These are phyloP conservation scores for Enteromius paludinosus DNA, from an alignment of 2,797 vertebrate genomes.

Conservation along the genomic window DNA sequence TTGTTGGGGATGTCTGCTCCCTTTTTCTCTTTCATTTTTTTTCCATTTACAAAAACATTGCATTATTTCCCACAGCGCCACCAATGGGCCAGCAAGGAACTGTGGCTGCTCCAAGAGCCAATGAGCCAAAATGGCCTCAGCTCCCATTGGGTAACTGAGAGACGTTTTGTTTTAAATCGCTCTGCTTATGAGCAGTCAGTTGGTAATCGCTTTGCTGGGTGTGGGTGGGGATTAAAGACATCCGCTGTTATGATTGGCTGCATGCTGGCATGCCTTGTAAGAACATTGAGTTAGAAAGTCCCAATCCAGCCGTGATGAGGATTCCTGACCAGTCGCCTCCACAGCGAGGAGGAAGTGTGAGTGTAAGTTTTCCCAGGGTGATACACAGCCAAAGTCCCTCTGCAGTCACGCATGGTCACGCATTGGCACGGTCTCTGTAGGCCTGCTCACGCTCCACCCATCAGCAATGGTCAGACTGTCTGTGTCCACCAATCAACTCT, in stretches of 20 bases:
- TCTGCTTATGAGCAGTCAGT: constrained; percentile 62
- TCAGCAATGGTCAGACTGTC: constrained; percentile 14
- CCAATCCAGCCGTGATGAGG: constrained; percentile 48
- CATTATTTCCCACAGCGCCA: constrained; percentile 74
- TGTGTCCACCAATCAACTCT: constrained; percentile 26
- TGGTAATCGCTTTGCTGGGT: constrained; percentile 65
- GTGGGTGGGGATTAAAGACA: constrained; percentile 47
- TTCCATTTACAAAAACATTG: constrained; percentile 44
- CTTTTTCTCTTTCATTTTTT: constrained; percentile 32
- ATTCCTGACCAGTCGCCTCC: constrained; percentile 35
- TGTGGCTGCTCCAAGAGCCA: constrained; percentile 57
- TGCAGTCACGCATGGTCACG: constrained; percentile 59
- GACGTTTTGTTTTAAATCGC: constrained; percentile 52
- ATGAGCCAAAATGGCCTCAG: constrained; percentile 64
- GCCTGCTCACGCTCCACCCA: constrained; percentile 48
- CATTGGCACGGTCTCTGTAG: constrained; percentile 23
- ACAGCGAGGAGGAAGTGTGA: constrained; percentile 34
- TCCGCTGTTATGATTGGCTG: constrained; percentile 69
- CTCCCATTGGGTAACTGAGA: constrained; percentile 70
- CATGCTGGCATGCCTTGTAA: constrained; percentile 74
- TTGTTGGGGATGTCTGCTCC: constrained; percentile 32
- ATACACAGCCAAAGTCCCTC: constrained; percentile 12
- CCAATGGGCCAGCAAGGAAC: constrained; percentile 69
- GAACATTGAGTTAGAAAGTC: constrained; percentile 67
- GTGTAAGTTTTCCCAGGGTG: constrained; percentile 62